Conservation (phyloP, 2,888 invertebrate species). For the Aphrophora alni region DNA sequence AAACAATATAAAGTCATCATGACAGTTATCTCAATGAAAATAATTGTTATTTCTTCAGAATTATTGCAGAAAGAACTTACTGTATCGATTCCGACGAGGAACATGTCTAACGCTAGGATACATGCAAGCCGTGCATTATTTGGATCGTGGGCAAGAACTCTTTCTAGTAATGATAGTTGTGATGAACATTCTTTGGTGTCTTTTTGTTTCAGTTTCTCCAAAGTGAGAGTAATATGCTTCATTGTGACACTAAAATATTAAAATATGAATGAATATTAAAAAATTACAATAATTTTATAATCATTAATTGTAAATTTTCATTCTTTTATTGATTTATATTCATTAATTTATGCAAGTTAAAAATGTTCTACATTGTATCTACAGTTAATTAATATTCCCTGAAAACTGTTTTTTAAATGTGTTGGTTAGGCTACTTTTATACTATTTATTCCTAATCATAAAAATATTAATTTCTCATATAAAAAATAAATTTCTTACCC, state of each 20-base stretch:
- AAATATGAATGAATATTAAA: not conserved
- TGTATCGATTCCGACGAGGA: constrained; percentile 87
- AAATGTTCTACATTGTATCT: too few species aligned
- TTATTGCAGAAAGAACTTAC: constrained; percentile 62
- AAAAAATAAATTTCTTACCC: too few species aligned
- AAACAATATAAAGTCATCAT: not conserved
- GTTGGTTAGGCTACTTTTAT: too few species aligned
- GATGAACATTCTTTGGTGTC: constrained; percentile 55
- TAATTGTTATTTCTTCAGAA: too few species aligned
- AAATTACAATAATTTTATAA: not conserved
- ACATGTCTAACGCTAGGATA: constrained; percentile 82
- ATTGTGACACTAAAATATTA: constrained; percentile 64
- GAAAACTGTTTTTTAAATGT: too few species aligned
- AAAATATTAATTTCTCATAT: too few species aligned
- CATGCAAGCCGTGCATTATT: constrained; percentile 72
- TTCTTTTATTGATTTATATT: constrained; percentile 11
- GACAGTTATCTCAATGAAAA: not conserved
- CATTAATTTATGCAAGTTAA: not conserved
- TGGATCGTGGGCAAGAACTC: constrained; percentile 65
- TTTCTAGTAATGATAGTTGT: constrained; percentile 68
- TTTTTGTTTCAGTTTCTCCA: constrained; percentile 56
- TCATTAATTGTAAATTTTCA: not conserved
- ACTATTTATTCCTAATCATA: too few species aligned
- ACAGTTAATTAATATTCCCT: too few species aligned
- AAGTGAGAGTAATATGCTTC: constrained; percentile 66